Base-by-base conservation (phyloP, 2,797 vertebrate genomes). In the Rhyacichthys aspro region DNA sequence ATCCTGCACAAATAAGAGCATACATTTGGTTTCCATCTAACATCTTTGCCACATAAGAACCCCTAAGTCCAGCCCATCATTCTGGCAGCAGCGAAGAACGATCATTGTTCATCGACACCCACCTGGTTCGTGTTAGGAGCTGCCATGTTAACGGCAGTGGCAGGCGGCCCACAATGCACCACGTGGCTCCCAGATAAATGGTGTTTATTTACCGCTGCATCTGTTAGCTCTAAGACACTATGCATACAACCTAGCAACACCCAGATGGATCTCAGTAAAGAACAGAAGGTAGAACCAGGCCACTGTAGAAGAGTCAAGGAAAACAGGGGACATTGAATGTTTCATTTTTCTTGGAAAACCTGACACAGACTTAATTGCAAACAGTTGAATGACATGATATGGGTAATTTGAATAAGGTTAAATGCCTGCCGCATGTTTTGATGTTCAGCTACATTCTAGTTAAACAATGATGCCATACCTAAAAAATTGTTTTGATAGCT, bases 191-290 rank as follows among this genome's bases (percentile, higher is more conserved):
- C 58, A 71, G 74, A 90, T 82, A 83, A 76, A 87, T 89, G 18
- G 78, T 72, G 81, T 85, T 83, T 85, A 85, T 89, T 83, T 84
- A 79, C 72, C 8, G 14, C 64, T 57, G 76, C 86, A 86, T 88
- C 86, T 90, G 89, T 84, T 81, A 70, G 52, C 52, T 59, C 60
- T 53, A 43, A 47, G 70, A 72, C 61, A 65, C 61, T 28, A 53
- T 23, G 59, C 23, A 64, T 53, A 41, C 57, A 56, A 67, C 71
- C 65, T 66, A 66, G 78, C 84, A 66, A 61, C 55, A 8, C 14
- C 38, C 88, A 86, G 81, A 85, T 86, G 86, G 82, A 47, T 67
- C 58, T 49, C 19, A 19, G 28, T 33, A 45, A 60, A 48, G 43
- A 52, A 52, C 49, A 52, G 49, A 52, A 52, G 49, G 49, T 8